Evolutionary conservation across 2,888 invertebrate genomes (phyloP), one percentile per base, ranked within the genome.

Genomic region (Anorthoa munda): DNA sequence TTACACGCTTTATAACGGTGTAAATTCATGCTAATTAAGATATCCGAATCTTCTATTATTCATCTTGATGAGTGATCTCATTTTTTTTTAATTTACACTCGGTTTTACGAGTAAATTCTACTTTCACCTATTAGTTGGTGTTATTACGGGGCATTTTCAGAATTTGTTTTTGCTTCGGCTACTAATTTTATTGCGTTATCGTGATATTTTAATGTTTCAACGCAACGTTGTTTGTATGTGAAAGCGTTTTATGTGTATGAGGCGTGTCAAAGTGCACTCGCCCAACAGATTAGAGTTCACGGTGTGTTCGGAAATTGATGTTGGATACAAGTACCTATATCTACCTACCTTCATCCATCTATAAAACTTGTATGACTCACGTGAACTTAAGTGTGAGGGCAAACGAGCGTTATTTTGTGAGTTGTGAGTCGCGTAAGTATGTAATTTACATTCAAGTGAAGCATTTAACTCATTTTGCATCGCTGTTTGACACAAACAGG

Each of bases 1-100:
- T 85, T 85, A 87, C 81, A 87, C 84, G 77, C 83, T 86, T 72
- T 85, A 83, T 90, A 92, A 90, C 90, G 90, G 90, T 88, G 88
- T 91, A 90, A 92, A 90, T 90, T 89, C 86, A 90, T 86, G 89
- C 90, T 94, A 94, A 95, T 94, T 93, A 93, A 92, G 93, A 90
- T 89, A 92, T 93, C 88, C 87, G 83, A 88, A 90, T 87, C 79
- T 86, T 86, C 89, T 90, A 90, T 90, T 90, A 90, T 89, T 87
- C 86, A 86, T 82, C 67, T 88, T 89, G 88, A 87, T 88, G 88
- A 86, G 83, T 84, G 87, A 87, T 86, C 89, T 88, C 82, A 79
- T 83, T 88, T 87, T 76, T 75, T 86, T 84, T 84, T 80, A 83
- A 85, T 86, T 88, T 88, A 86, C 77, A 79, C 86, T 77, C 79